Evolutionary conservation across 2,113 vertebrate genomes (phyloP), one percentile per base, ranked within the genome.

Genomic region (Dermatemys mawii): DNA sequence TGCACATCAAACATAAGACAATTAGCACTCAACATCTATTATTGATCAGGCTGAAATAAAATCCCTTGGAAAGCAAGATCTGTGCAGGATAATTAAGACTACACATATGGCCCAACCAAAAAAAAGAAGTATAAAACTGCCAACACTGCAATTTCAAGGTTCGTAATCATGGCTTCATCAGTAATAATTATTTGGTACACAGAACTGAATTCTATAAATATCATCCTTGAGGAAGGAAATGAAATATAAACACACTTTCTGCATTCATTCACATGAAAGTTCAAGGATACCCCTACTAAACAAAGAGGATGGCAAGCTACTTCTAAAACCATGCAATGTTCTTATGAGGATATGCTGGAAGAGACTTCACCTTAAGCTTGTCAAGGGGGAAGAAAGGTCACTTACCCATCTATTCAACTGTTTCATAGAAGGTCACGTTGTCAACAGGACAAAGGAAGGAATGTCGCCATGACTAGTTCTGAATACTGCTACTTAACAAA

Each of bases 251-350:
- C 94, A 97, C 90, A 92, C 63, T 78, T 92, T 53, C 96, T 95
- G 96, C 97, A 95, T 97, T 97, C 97, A 96, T 86, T 94, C 92
- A 91, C 92, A 96, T 75, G 92, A 94, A 95, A 96, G 87, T 96
- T 90, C 93, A 94, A 96, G 95, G 96, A 96, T 97, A 97, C 6
- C 84, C 19, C 87, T 78, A 88, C 4, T 78, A 81, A 92, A 38
- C 1, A 51, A 90, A 94, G 82, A 87, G 91, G 96, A 97, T 96
- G 93, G 91, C 91, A 91, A 86, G 84, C 95, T 93, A 89, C 87
- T 94, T 85, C 8, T 93, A 93, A 83, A 87, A n/a, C 60, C 92
- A 32, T 1, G 54, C 84, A 93, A 92, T 0, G 38, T 90, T 97
- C 96, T 89, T 97, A 79, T 82, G 96, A 96, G 95, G 95, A 95